These are phyloP conservation scores for Grantiella picta DNA, from an alignment of 2,113 vertebrate genomes.

Conservation along the genomic window DNA sequence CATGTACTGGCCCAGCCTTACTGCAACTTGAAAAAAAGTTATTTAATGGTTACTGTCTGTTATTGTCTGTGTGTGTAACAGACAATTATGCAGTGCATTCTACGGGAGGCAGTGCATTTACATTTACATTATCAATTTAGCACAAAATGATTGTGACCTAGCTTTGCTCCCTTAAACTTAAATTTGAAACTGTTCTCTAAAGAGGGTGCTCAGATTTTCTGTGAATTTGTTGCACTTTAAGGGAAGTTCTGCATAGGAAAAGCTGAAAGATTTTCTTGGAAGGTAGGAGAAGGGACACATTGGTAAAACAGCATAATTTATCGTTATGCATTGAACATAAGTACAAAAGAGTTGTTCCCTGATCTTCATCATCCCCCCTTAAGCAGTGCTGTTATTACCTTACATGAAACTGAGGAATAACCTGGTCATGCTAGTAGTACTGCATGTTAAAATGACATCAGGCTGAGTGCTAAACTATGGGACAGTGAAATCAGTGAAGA, in stretches of 20 bases:
- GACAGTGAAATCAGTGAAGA: not conserved
- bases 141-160: not conserved
- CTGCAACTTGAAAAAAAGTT: not conserved
- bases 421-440: not conserved
- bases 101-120: not conserved
- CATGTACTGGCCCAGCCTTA: not conserved
- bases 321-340: not conserved
- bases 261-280: not conserved
- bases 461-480: not conserved
- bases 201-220: not conserved
- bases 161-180: not conserved
- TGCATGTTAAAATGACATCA: not conserved
- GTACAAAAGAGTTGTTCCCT: not conserved
- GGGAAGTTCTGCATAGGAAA: not conserved
- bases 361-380: not conserved
- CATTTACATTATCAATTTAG: not conserved
- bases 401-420: not conserved
- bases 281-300: not conserved
- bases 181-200: not conserved
- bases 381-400: not conserved
- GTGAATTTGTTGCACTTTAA: not conserved
- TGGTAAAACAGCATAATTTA: not conserved
- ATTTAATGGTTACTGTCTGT: not conserved
- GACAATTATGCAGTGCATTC: rapidly evolving
- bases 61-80: not conserved